Evolutionary conservation across 2,888 invertebrate species (phyloP).

Genomic region (Amblyjoppa fuscipennis): DNA sequence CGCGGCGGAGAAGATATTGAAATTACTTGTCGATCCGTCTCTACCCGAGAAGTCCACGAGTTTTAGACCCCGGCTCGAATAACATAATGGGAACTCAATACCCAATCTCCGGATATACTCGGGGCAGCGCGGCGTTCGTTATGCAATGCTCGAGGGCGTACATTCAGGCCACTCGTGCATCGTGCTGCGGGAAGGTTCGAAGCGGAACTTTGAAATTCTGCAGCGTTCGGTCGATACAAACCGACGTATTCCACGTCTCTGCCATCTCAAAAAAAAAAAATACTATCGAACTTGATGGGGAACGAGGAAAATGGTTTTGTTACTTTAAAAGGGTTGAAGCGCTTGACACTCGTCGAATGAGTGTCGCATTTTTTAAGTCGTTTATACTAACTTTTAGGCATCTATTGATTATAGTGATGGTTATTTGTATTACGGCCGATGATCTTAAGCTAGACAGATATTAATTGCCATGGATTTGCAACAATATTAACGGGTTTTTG

Average conservation of each 20-base stretch:
- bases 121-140: neutral
- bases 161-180: neutral
- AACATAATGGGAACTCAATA: neutral
- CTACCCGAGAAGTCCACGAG: neutral
- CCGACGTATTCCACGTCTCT: neutral
- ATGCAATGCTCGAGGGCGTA: neutral
- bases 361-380: no score
- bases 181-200: neutral
- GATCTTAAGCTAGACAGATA: no score
- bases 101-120: neutral
- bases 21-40: slow-evolving; percentile 14
- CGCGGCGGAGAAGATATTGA: slow-evolving; percentile 26
- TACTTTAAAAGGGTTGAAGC: no score
- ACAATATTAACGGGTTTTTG: no score
- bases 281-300: neutral
- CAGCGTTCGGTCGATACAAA: neutral
- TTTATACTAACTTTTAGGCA: no score
- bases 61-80: neutral
- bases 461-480: no score
- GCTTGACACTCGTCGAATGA: no score
- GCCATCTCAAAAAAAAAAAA: neutral
- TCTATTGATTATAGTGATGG: no score
- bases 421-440: no score
- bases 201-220: neutral
- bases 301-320: no score